These are phyloP conservation scores for Anabas testudineus DNA, from an alignment of 2,797 vertebrate species.

Conservation along the genomic window DNA sequence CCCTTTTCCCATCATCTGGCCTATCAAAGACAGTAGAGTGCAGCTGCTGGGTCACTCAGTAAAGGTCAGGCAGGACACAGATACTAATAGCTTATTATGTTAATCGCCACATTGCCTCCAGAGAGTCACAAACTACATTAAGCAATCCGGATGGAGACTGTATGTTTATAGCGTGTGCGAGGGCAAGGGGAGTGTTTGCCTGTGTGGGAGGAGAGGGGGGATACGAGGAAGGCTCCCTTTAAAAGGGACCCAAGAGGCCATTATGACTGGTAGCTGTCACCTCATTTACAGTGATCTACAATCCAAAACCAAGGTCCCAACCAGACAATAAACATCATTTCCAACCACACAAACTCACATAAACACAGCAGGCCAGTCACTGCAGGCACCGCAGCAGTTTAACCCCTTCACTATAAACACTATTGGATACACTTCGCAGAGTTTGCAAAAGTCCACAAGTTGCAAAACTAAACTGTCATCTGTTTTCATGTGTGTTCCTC, in stretches of 20 bases:
- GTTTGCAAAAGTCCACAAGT: neutral
- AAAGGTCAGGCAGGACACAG: constrained; percentile 71
- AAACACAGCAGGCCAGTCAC: constrained; percentile 40
- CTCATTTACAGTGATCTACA: constrained; percentile 60
- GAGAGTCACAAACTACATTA: constrained; percentile 63
- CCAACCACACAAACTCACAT: constrained; percentile 39
- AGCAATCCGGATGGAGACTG: constrained; percentile 39
- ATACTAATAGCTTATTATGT: constrained; percentile 63
- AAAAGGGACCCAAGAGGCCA: constrained; percentile 27
- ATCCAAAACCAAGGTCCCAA: constrained; percentile 43
- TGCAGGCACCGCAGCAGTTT: constrained; percentile 10
- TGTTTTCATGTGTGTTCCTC: neutral
- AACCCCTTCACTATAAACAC: constrained; percentile 30
- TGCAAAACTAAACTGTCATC: neutral
- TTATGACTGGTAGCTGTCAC: constrained; percentile 53
- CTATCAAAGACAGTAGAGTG: constrained; percentile 50
- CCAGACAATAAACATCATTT: constrained; percentile 54
- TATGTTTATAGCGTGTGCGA: constrained; percentile 44
- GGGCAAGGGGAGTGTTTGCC: constrained; percentile 9
- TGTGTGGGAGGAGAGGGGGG: neutral
- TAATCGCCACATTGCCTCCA: constrained; percentile 54
- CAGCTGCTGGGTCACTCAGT: constrained; percentile 38
- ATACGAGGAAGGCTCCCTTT: constrained; percentile 11
- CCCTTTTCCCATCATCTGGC: constrained; percentile 31
- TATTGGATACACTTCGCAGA: neutral